These are phyloP conservation scores for Accipiter virgatus DNA, from an alignment of 2,113 vertebrate species.

Conservation along the genomic window DNA sequence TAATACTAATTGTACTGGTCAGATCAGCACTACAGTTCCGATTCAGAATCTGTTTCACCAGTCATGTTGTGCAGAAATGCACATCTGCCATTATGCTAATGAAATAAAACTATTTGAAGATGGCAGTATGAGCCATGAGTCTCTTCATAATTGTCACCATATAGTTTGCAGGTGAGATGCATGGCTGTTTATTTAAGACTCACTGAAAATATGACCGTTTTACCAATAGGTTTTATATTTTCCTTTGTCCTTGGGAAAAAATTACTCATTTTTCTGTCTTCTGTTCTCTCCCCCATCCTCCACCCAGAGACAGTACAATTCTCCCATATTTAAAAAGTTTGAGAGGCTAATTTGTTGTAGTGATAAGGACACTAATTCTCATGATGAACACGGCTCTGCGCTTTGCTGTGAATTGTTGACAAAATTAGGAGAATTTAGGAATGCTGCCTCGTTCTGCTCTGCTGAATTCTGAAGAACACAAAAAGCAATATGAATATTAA, in stretches of 20 bases:
- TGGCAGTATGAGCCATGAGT: neutral
- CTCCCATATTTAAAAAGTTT: neutral
- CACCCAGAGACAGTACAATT: neutral
- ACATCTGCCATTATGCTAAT: neutral
- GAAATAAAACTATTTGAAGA: neutral
- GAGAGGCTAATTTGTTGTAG: neutral
- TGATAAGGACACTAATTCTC: neutral
- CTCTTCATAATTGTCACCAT: neutral
- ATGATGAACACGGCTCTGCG: neutral
- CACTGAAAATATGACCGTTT: neutral
- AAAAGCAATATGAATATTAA: neutral
- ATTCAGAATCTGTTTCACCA: neutral
- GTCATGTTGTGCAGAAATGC: neutral
- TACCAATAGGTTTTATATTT: neutral
- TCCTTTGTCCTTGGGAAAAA: neutral
- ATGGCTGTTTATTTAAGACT: neutral
- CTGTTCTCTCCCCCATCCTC: neutral
- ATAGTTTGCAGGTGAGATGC: neutral
- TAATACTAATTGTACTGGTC: neutral
- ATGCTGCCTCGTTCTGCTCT: neutral
- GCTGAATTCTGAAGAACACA: neutral
- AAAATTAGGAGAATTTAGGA: neutral
- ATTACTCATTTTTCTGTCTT: neutral
- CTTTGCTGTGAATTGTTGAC: neutral
- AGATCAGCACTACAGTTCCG: neutral